These are phyloP conservation scores for Zoanthus solanderi DNA, from an alignment of 92 coral and sea anemone genomes.

Conservation along the genomic window DNA sequence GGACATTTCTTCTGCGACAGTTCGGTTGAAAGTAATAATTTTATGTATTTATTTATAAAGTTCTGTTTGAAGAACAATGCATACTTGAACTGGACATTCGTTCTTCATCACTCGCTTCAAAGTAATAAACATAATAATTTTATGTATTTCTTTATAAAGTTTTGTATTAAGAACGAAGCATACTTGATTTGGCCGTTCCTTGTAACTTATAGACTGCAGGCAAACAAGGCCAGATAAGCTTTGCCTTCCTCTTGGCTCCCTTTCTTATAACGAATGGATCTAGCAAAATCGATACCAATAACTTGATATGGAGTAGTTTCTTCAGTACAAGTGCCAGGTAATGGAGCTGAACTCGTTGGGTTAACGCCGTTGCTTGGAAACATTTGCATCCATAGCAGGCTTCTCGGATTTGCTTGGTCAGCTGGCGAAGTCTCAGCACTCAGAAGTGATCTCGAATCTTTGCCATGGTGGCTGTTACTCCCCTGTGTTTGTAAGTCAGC, in stretches of 20 bases:
- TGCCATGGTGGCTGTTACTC: slow-evolving; percentile 25
- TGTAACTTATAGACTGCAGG: neutral
- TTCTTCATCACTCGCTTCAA: neutral
- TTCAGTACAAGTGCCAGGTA: neutral
- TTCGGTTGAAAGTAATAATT: neutral
- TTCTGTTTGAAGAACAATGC: neutral
- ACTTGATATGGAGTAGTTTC: neutral
- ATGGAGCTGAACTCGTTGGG: neutral
- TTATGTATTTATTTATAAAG: no score
- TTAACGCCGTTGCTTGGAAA: neutral
- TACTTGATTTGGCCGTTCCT: neutral
- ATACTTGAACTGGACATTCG: neutral
- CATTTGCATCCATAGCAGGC: slow-evolving; percentile 10
- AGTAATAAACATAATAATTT: no score
- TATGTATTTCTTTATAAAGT: no score
- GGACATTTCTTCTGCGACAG: neutral
- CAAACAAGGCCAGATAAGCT: slow-evolving; percentile 26
- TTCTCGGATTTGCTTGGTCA: slow-evolving; percentile 5
- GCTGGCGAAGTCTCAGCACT: slow-evolving; percentile 7
- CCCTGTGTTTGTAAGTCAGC: slow-evolving; percentile 16
- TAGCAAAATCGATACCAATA: slow-evolving; percentile 5
- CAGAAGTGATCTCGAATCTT: neutral
- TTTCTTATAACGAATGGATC: neutral
- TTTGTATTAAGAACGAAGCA: no score
- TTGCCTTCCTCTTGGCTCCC: slow-evolving; percentile 19